Evolutionary conservation across 2,888 invertebrate species (phyloP).

Genomic region (Aphidius colemani): DNA sequence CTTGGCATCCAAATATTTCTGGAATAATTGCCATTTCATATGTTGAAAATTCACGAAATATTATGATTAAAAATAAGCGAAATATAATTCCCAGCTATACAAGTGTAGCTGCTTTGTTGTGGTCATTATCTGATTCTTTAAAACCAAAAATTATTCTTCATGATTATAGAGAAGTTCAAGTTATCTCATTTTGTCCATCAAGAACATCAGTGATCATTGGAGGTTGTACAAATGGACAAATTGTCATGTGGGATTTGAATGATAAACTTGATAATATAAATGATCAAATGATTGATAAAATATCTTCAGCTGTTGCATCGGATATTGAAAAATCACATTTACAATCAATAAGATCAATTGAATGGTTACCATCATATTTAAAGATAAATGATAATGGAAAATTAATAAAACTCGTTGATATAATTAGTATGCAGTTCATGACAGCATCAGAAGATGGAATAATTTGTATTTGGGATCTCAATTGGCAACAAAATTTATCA

Average conservation of each 20-base stretch:
- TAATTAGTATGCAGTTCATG: conserved; percentile 46
- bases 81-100: too few relatives aligned
- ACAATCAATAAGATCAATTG: conserved; percentile 45
- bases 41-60: conserved; percentile 13
- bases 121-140: conserved; percentile 45
- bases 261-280: conserved; percentile 20
- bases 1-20: conserved; percentile 48
- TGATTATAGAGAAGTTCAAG: conserved; percentile 47
- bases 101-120: conserved; percentile 39
- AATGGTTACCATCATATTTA: conserved; percentile 49
- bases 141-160: conserved; percentile 45
- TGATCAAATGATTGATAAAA: background rate
- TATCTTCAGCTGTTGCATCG: conserved; percentile 36
- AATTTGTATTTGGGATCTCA: conserved; percentile 54
- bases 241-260: conserved; percentile 55
- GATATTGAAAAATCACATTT: conserved; percentile 44
- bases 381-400: conserved; percentile 42
- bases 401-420: conserved; percentile 35
- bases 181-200: conserved; percentile 53
- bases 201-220: conserved; percentile 50
- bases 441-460: conserved; percentile 52
- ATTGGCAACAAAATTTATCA: conserved; percentile 42
- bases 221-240: conserved; percentile 53
- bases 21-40: conserved; percentile 46
- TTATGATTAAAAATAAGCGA: background rate